These are phyloP conservation scores for Phymorhynchus buccinoides DNA, from an alignment of 1,140 invertebrate genomes.

Conservation along the genomic window DNA sequence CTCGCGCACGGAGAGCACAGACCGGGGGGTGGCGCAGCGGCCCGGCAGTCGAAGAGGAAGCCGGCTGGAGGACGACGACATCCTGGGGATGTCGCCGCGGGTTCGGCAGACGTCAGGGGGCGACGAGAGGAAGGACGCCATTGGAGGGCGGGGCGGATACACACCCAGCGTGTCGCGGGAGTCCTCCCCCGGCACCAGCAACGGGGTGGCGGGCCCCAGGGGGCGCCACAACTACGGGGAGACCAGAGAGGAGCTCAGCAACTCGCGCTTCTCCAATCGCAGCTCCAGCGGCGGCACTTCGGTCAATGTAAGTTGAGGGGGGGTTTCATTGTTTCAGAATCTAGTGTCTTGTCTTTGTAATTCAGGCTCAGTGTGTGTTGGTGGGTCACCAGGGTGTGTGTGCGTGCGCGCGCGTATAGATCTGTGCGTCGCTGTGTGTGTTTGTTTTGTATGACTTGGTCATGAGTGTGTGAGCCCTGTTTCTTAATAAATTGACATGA, in stretches of 20 bases:
- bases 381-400: neutral
- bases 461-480: too few species aligned
- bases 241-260: neutral
- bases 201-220: neutral
- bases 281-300: conserved; percentile 54
- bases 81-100: neutral
- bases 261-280: conserved; percentile 38
- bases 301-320: conserved; percentile 36
- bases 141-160: conserved; percentile 27
- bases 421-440: conserved; percentile 8
- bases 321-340: too few species aligned
- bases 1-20: neutral
- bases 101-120: neutral
- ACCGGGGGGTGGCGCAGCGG: neutral
- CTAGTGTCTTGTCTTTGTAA: too few species aligned
- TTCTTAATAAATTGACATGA: too few species aligned
- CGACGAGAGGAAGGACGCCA: conserved; percentile 31
- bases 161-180: conserved; percentile 46
- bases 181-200: conserved; percentile 38
- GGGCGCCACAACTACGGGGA: conserved; percentile 3
- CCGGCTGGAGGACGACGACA: conserved; percentile 21
- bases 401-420: neutral
- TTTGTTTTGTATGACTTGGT: too few species aligned
- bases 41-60: conserved; percentile 35
- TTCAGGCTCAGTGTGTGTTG: too few species aligned